Conservation (phyloP, 2,113 vertebrate species). For the Myiopsitta monachus region DNA sequence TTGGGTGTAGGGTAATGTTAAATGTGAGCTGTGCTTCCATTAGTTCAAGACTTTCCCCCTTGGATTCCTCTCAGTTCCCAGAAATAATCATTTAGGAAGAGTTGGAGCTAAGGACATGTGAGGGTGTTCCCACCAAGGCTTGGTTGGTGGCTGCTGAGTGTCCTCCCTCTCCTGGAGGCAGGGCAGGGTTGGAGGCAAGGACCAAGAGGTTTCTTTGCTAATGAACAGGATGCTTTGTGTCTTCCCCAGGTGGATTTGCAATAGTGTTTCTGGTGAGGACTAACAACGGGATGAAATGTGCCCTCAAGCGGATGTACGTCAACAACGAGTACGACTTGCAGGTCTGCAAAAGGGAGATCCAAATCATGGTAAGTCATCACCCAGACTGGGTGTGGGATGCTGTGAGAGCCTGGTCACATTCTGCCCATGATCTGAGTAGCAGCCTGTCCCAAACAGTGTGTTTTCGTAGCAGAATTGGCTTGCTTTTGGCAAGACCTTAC, state of each 20-base stretch:
- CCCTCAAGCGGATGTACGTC: slow-evolving; percentile 98
- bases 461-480: neutral
- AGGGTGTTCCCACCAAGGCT: accelerated
- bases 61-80: neutral
- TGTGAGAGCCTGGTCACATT: neutral
- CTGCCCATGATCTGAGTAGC: neutral
- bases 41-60: neutral
- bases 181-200: neutral
- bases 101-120: neutral
- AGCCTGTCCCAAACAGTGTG: accelerated
- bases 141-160: neutral
- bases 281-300: slow-evolving; percentile 90
- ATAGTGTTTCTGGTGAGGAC: slow-evolving; percentile 95
- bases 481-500: neutral
- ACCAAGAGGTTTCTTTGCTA: neutral
- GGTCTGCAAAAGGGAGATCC: slow-evolving; percentile 96
- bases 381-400: neutral
- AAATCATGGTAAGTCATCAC: slow-evolving; percentile 90
- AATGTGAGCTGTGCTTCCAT: neutral
- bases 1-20: neutral
- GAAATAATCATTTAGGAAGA: neutral
- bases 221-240: neutral
- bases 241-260: slow-evolving; percentile 88
- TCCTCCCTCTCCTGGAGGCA: neutral
- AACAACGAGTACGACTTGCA: slow-evolving; percentile 95